phyloP scores from a whole-genome alignment of 2,888 invertebrate genomes.

The Crepidodera aurea region DNA sequence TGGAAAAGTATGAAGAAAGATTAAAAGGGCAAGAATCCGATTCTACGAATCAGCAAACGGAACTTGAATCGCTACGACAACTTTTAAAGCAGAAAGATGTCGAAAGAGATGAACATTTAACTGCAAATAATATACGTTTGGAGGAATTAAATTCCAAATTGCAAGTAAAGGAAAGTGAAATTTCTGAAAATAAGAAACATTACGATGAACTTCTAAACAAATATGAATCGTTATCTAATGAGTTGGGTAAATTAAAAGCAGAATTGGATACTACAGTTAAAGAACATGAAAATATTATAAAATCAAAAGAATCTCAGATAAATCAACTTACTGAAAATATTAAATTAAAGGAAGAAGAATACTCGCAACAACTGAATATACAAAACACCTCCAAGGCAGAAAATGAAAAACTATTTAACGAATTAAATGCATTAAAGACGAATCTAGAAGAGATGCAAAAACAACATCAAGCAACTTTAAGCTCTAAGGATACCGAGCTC shows the following conservation, averaged over 20 bases:
- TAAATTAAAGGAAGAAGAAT: conserved; percentile 24
- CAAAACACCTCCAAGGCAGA: conserved; percentile 6
- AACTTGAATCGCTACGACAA: conserved; percentile 53
- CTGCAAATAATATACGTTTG: background rate
- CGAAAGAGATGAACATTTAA: conserved; percentile 48
- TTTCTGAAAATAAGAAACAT: conserved; percentile 58
- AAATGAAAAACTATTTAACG: conserved; percentile 1
- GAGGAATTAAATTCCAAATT: conserved; percentile 57
- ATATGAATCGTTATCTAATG: conserved; percentile 40
- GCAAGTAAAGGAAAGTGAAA: conserved; percentile 58
- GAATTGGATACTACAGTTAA: conserved; percentile 43
- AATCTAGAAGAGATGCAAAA: conserved; percentile 39
- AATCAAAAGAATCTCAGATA: conserved; percentile 19
- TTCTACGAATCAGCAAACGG: conserved; percentile 52
- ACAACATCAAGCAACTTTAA: conserved; percentile 30
- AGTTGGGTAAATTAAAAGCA: conserved; percentile 46
- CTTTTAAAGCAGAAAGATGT: conserved; percentile 52
- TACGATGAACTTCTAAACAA: conserved; percentile 46
- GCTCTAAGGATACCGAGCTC: conserved; percentile 35
- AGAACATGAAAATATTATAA: conserved; percentile 31
- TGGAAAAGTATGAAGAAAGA: conserved; percentile 62
- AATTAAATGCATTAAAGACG: conserved; percentile 13
- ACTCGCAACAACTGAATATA: background rate
- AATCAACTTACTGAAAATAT: conserved; percentile 19
- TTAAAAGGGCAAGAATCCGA: conserved; percentile 36